phyloP scores from a whole-genome alignment of 2,888 invertebrate genomes.

The Andricus curvator region DNA sequence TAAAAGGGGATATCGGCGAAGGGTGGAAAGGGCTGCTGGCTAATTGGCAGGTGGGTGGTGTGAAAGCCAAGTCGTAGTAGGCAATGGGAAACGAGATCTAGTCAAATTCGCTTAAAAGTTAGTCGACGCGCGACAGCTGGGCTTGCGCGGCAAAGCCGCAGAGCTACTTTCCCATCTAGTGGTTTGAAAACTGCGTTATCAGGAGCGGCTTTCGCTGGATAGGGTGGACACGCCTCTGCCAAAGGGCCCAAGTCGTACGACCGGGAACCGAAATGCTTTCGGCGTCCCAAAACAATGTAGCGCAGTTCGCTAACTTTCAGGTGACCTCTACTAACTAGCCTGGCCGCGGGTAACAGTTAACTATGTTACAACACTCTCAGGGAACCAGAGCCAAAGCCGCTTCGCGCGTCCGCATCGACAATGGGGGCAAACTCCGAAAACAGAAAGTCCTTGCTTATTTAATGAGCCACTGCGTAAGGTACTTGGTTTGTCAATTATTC shows the following conservation, averaged over 20 bases:
- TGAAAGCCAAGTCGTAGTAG: conserved; percentile 44
- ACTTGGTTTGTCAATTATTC: conserved; percentile 64
- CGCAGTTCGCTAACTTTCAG: conserved; percentile 67
- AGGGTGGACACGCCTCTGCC: conserved; percentile 43
- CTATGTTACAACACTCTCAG: conserved; percentile 64
- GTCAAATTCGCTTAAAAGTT: conserved; percentile 73
- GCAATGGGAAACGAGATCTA: conserved; percentile 67
- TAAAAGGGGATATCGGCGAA: conserved; percentile 24
- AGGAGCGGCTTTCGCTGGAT: conserved; percentile 36
- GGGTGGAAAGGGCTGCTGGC: conserved; percentile 17
- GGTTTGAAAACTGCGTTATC: conserved; percentile 68
- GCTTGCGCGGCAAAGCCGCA: conserved; percentile 57
- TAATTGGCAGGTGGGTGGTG: conserved; percentile 37
- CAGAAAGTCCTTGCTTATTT: conserved; percentile 67
- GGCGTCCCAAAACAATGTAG: conserved; percentile 73
- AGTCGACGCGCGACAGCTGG: conserved; percentile 46
- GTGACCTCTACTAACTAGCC: conserved; percentile 72
- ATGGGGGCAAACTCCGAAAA: conserved; percentile 64
- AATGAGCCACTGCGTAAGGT: conserved; percentile 65
- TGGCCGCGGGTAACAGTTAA: conserved; percentile 70
- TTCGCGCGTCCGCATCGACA: conserved; percentile 57
- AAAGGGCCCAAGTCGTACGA: conserved; percentile 48
- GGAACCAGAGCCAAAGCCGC: conserved; percentile 46
- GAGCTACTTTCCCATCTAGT: conserved; percentile 67
- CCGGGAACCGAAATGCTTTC: conserved; percentile 68